These are phyloP conservation scores for Hippocampus abdominalis DNA, from an alignment of 2,113 vertebrate genomes.

Conservation along the genomic window DNA sequence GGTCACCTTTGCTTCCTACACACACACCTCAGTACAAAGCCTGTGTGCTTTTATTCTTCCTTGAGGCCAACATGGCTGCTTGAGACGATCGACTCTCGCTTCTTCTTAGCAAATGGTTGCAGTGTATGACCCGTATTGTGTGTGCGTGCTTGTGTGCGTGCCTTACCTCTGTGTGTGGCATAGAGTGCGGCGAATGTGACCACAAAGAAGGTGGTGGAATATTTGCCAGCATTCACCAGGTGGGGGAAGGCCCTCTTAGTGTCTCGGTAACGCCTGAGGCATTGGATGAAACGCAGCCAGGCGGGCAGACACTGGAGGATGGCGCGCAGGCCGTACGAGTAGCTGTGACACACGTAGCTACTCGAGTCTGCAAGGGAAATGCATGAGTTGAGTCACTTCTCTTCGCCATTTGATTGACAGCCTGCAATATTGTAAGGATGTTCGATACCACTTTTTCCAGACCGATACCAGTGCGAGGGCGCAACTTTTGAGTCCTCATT, in stretches of 20 bases:
- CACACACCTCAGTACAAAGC: conserved; percentile 20
- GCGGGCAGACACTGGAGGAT: conserved; percentile 97
- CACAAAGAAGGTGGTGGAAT: conserved; percentile 97
- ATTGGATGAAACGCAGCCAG: conserved; percentile 97
- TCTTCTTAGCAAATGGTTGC: neutral
- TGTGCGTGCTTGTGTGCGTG: neutral
- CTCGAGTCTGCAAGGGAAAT: conserved; percentile 21
- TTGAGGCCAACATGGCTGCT: neutral
- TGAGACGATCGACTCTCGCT: conserved; percentile 3
- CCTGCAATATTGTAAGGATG: neutral
- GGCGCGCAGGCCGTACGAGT: conserved; percentile 91
- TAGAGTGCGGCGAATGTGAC: conserved; percentile 96
- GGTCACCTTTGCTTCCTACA: conserved; percentile 45
- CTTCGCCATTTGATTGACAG: neutral
- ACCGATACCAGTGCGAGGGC: too few relatives aligned
- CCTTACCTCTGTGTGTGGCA: conserved; percentile 87
- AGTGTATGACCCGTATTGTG: neutral
- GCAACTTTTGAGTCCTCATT: too few relatives aligned
- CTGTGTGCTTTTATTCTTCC: conserved; percentile 15
- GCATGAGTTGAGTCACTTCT: neutral
- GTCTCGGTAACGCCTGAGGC: conserved; percentile 95
- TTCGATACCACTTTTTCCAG: too few relatives aligned
- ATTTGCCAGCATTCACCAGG: conserved; percentile 97
- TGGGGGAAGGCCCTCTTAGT: conserved; percentile 96
- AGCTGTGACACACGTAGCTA: conserved; percentile 78